Conservation (phyloP, 2,113 vertebrate genomes). For the Ptilorrhoa leucosticta region DNA sequence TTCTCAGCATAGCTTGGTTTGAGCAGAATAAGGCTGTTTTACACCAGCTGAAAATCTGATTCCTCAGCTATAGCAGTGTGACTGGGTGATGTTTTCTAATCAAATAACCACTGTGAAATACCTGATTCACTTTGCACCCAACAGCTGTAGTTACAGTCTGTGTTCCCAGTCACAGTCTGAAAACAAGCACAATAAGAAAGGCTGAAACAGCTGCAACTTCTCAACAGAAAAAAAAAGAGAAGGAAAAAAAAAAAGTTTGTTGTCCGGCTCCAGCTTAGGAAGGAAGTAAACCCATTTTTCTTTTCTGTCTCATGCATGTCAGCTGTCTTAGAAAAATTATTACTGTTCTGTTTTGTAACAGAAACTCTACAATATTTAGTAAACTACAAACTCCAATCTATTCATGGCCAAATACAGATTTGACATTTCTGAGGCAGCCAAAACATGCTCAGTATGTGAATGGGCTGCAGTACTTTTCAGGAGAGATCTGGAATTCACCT, state of each 20-base stretch:
- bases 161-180: conserved; percentile 73
- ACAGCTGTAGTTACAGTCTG: conserved; percentile 74
- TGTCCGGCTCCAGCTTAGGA: conserved; percentile 70
- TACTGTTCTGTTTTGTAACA: conserved; percentile 72
- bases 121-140: conserved; percentile 77
- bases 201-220: conserved; percentile 79
- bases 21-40: not conserved
- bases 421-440: conserved; percentile 56
- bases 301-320: conserved; percentile 73
- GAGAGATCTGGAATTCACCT: conserved; percentile 6
- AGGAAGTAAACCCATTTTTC: conserved; percentile 80
- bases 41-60: conserved; percentile 22
- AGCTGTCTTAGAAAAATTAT: conserved; percentile 73
- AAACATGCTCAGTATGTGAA: conserved; percentile 61
- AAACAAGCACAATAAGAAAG: conserved; percentile 74
- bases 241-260: conserved; percentile 7
- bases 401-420: conserved; percentile 48
- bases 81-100: conserved; percentile 73
- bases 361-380: conserved; percentile 68
- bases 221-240: conserved; percentile 9
- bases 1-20: not conserved
- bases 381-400: conserved; percentile 52
- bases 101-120: conserved; percentile 80
- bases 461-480: conserved; percentile 16
- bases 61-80: conserved; percentile 31